Base-by-base conservation (phyloP, 2,113 vertebrate genomes). In the Oreochromis aureus region DNA sequence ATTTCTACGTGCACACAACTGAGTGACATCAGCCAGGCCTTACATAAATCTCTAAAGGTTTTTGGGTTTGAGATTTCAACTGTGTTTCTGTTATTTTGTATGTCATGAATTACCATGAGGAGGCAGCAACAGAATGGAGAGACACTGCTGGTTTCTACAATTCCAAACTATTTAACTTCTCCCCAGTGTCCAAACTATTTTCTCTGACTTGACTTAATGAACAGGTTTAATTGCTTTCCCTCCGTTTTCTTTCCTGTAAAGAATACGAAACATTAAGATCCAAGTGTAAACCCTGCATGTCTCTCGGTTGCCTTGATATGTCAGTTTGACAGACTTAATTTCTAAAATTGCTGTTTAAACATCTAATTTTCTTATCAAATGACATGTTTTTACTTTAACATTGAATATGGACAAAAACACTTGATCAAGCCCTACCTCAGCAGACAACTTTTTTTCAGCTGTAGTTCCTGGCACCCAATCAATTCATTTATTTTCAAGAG, bases 401-500 rank as follows among this genome's bases (percentile, higher is more conserved):
- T 16, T 55, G 2, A n/a, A 58, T 13, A 22, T n/a, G 48, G 51
- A 83, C 54, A 48, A 39, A 78, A 90, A 39, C 34, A 15, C 5
- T 46, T 3, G 13, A 66, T 81, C 19, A 8, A 34, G 66, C 22
- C 36, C 7, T n/a, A 54, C 69, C 58, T 86, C 48, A 2, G 71
- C 44, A 12, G 15, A 84, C 39, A 44, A 22, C 53, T 5, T 10
- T 3, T 3, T 78, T 81, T 16, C 30, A n/a, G 84, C 59, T 71
- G 44, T 82, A 85, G 55, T 55, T 91, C 19, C 81, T 81, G 84
- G 82, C 86, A 16, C 30, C 13, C 27, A 79, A 63, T 88, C 86
- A 82, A 22, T 32, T 56, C 30, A 73, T 91, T 90, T 86, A 83
- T 10, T 89, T 86, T 87, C 61, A 83, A 87, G 81, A 86, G 66